phyloP scores from a whole-genome alignment of 2,797 vertebrate species.

The Leptodactylus fallax region DNA sequence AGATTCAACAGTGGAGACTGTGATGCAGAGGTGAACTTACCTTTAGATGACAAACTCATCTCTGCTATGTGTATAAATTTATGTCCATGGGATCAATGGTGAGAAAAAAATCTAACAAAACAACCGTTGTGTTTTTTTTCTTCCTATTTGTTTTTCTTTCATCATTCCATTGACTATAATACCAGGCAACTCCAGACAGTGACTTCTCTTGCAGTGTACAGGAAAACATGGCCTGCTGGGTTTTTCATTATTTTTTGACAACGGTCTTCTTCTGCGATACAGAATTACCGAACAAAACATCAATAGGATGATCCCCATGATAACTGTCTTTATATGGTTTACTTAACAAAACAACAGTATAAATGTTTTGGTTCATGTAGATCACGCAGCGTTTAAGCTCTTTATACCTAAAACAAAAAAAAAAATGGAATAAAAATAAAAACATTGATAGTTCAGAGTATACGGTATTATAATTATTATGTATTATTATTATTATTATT shows the following conservation, averaged over 20 bases:
- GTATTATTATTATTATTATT: too few relatives aligned
- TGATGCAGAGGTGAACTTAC: too few relatives aligned
- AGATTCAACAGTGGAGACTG: too few relatives aligned
- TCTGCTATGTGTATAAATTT: neutral
- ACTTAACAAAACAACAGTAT: neutral
- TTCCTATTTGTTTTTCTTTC: neutral
- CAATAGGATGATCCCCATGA: neutral
- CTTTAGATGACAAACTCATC: too few relatives aligned
- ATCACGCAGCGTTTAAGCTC: too few relatives aligned
- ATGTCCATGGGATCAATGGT: neutral
- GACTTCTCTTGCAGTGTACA: neutral
- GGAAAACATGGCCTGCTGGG: neutral
- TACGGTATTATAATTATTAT: too few relatives aligned
- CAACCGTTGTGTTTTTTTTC: neutral
- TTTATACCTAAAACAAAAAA: too few relatives aligned
- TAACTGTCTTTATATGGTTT: neutral
- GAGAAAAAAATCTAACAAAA: neutral
- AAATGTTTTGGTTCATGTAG: neutral
- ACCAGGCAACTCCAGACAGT: neutral
- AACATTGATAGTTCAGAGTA: neutral
- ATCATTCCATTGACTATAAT: neutral
- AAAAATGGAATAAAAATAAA: too few relatives aligned
- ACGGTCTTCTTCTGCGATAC: neutral
- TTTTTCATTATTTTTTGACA: neutral
- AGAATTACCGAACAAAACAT: neutral